A percentile compares a stretch with the other conserved stretches of the same genome.
Conservation (phyloP, 2,888 invertebrate species). For the Leucozona laternaria region DNA sequence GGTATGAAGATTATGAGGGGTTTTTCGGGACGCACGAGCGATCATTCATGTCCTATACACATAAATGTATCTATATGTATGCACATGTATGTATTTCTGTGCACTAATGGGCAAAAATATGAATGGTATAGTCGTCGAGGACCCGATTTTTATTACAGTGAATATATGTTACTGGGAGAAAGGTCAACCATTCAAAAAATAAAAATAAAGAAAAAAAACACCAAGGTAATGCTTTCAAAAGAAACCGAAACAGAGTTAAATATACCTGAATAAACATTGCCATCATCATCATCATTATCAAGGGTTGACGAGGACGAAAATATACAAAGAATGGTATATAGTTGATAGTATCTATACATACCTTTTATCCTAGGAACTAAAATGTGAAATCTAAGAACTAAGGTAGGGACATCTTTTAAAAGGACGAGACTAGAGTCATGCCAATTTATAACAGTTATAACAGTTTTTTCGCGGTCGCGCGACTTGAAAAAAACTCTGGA, state of each 20-base stretch:
- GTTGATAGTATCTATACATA: no score
- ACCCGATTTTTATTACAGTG: constrained; percentile 8
- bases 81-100: background rate
- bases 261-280: constrained; percentile 44
- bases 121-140: background rate
- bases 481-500: no score
- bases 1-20: constrained; percentile 21
- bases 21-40: constrained; percentile 29
- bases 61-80: background rate
- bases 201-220: constrained; percentile 39
- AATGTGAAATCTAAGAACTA: no score
- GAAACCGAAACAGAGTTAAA: constrained; percentile 51
- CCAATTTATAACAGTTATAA: no score
- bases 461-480: no score
- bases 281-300: constrained; percentile 51
- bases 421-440: no score
- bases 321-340: background rate
- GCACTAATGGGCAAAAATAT: constrained; percentile 34
- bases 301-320: constrained; percentile 21
- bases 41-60: constrained; percentile 34
- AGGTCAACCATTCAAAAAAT: constrained; percentile 26
- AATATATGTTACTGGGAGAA: constrained; percentile 21
- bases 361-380: no score
- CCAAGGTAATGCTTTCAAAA: constrained; percentile 44
- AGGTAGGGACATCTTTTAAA: no score